phyloP scores from a whole-genome alignment of 2,888 invertebrate species.

The Catocala nupta region DNA sequence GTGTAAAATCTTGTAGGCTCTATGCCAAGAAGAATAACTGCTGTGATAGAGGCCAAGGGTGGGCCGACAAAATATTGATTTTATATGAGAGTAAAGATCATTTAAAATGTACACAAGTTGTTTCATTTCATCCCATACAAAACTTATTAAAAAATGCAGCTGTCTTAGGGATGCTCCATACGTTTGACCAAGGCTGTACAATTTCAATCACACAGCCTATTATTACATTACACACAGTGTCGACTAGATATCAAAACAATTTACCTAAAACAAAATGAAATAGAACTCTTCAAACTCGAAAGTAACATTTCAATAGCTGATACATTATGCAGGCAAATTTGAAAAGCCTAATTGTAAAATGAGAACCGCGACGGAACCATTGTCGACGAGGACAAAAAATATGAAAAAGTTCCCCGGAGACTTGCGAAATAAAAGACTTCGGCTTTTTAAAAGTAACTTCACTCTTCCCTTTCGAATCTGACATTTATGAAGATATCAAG shows the following conservation, averaged over 20 bases:
- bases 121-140: no score
- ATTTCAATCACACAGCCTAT: not conserved
- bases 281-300: conserved; percentile 13
- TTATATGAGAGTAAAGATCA: no score
- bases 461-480: conserved; percentile 31
- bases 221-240: not conserved
- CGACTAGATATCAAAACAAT: no score
- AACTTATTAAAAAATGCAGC: no score
- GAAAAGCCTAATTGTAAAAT: conserved; percentile 63
- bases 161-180: no score
- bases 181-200: no score
- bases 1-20: no score
- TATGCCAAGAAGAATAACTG: no score
- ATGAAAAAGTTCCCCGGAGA: conserved; percentile 52
- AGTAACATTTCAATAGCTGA: conserved; percentile 29
- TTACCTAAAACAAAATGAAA: conserved; percentile 5
- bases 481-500: conserved; percentile 11
- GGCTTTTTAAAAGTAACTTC: conserved; percentile 55
- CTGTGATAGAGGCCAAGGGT: no score
- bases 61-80: no score
- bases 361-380: conserved; percentile 55
- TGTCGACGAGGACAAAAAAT: conserved; percentile 56
- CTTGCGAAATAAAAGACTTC: conserved; percentile 53
- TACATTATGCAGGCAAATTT: conserved; percentile 51
- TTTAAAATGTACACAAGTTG: no score